Evolutionary conservation across 2,888 invertebrate species (phyloP).

Genomic region (Thysanoteuthis rhombus): DNA sequence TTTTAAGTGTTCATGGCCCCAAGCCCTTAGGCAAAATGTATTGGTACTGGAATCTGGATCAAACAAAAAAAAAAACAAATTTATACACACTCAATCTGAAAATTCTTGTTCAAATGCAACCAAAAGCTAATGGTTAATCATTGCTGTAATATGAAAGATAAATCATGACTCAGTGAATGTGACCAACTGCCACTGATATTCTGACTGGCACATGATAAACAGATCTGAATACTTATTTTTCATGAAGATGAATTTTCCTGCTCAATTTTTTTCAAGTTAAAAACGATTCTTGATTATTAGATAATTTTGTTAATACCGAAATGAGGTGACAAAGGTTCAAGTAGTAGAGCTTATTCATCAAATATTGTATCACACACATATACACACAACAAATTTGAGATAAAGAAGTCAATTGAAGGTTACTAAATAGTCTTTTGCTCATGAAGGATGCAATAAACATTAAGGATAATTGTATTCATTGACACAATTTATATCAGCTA

Average conservation of each 20-base stretch:
- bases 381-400: background rate
- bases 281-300: background rate
- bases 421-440: background rate
- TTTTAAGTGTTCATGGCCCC: too few species aligned
- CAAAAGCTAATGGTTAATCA: background rate
- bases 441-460: background rate
- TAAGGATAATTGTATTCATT: background rate
- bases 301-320: background rate
- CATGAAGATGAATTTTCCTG: too few species aligned
- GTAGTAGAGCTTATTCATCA: background rate
- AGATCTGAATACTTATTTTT: background rate
- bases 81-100: background rate
- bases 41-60: too few species aligned
- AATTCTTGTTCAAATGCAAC: background rate
- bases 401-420: background rate
- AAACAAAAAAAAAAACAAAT: too few species aligned
- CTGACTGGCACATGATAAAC: background rate
- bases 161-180: background rate
- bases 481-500: background rate
- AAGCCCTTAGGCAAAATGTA: too few species aligned
- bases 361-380: background rate
- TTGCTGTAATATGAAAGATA: background rate
- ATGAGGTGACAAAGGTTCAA: background rate
- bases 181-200: background rate
- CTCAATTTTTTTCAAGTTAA: too few species aligned